These are phyloP conservation scores for Apotomis turbidana DNA, from an alignment of 2,888 invertebrate species.

Conservation along the genomic window DNA sequence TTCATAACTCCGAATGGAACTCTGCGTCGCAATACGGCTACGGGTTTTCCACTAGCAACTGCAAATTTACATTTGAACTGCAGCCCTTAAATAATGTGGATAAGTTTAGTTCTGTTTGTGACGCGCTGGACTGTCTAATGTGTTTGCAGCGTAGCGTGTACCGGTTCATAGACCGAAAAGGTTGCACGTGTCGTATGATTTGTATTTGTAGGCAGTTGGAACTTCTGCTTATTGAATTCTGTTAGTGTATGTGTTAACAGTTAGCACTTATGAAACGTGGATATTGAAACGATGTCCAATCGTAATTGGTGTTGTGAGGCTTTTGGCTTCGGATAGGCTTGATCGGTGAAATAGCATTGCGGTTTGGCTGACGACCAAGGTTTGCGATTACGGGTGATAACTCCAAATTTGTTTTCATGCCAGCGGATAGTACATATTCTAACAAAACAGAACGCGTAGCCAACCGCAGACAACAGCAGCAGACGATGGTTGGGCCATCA, in stretches of 20 bases:
- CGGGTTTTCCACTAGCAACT: constrained; percentile 1
- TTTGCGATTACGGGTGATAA: background rate
- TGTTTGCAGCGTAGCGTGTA: constrained; percentile 11
- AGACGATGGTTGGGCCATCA: too few species aligned
- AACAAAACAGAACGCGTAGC: too few species aligned
- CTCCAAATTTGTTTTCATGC: background rate
- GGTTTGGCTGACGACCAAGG: constrained; percentile 6
- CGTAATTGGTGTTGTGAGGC: constrained; percentile 10
- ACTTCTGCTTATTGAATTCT: background rate
- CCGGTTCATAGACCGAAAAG: constrained; percentile 9
- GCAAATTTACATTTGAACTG: background rate
- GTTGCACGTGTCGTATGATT: background rate
- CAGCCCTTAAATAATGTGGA: background rate
- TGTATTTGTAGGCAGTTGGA: constrained; percentile 5
- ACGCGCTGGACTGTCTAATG: background rate
- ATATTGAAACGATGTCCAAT: background rate
- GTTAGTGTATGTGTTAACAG: background rate
- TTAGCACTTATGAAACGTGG: constrained; percentile 12
- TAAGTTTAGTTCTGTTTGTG: background rate
- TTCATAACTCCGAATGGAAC: constrained; percentile 24
- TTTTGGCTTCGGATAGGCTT: background rate
- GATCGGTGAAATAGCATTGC: background rate
- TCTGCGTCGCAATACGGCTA: constrained; percentile 17
- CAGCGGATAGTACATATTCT: too few species aligned
- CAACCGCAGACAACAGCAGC: too few species aligned